phyloP scores from a whole-genome alignment of 1,140 invertebrate species.

The Choristoneura fumiferana region DNA sequence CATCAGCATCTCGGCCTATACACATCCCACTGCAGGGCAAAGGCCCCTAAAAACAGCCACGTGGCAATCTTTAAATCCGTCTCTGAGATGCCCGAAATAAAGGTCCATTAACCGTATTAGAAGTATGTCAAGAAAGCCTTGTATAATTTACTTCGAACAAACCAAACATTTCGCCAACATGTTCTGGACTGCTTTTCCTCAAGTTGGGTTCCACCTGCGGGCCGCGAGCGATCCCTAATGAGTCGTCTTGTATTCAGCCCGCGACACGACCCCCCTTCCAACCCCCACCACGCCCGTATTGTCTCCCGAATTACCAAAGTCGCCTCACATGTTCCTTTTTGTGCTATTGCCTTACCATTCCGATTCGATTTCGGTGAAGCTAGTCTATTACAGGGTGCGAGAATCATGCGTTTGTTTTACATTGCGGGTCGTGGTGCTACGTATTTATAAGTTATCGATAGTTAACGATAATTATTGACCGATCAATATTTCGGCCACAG shows the following conservation, averaged over 20 bases:
- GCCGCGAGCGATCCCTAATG: slow-evolving; percentile 17
- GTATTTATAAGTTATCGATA: no score
- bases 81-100: no score
- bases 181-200: background rate
- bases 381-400: no score
- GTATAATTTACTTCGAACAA: background rate
- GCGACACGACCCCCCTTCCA: background rate
- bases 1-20: no score
- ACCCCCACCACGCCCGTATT: background rate
- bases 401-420: no score
- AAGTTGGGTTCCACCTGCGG: background rate
- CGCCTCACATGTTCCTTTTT: slow-evolving; percentile 13
- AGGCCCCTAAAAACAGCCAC: no score
- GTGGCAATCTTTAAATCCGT: no score
- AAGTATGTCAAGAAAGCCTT: background rate
- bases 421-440: no score
- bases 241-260: slow-evolving; percentile 17
- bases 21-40: no score
- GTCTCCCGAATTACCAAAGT: slow-evolving; percentile 8
- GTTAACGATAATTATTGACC: no score
- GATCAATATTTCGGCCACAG: no score
- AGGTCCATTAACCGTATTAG: no score
- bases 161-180: slow-evolving; percentile 1
- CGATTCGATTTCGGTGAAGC: slow-evolving; percentile 3
- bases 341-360: background rate